phyloP scores from a whole-genome alignment of 2,888 invertebrate genomes.

The Cryptus armator region DNA sequence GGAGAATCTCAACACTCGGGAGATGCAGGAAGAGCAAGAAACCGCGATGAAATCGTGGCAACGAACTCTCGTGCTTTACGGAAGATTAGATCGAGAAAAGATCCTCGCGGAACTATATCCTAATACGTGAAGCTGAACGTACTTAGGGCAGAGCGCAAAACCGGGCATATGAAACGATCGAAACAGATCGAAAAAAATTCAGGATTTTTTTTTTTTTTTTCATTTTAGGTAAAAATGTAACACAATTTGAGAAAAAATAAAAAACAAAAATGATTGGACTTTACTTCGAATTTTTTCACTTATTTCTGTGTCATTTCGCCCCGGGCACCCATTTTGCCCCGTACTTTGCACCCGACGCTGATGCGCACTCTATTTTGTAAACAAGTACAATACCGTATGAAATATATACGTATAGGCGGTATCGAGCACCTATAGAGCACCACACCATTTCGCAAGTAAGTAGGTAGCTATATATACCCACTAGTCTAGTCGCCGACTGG shows the following conservation, averaged over 20 bases:
- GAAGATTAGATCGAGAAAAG: constrained; percentile 68
- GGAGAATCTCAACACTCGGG: not conserved
- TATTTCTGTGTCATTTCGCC: too few species aligned
- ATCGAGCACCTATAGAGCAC: constrained; percentile 26
- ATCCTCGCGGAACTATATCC: constrained; percentile 58
- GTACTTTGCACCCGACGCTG: not conserved
- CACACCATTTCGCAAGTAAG: not conserved
- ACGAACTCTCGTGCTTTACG: constrained; percentile 69
- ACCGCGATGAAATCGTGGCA: constrained; percentile 67
- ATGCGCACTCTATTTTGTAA: constrained; percentile 38
- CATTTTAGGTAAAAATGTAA: too few species aligned
- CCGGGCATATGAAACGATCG: too few species aligned
- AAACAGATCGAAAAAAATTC: too few species aligned
- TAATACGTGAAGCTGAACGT: constrained; percentile 47
- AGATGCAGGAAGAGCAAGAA: constrained; percentile 29
- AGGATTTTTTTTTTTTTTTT: too few species aligned
- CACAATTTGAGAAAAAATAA: too few species aligned
- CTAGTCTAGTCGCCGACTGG: constrained; percentile 14
- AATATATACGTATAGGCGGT: constrained; percentile 45
- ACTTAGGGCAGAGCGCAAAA: too few species aligned
- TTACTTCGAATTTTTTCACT: too few species aligned
- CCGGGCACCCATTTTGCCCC: too few species aligned
- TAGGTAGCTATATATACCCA: constrained; percentile 18
- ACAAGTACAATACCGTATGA: not conserved
- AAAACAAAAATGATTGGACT: too few species aligned